Conservation (phyloP, 1,140 invertebrate genomes). For the Homarus americanus region DNA sequence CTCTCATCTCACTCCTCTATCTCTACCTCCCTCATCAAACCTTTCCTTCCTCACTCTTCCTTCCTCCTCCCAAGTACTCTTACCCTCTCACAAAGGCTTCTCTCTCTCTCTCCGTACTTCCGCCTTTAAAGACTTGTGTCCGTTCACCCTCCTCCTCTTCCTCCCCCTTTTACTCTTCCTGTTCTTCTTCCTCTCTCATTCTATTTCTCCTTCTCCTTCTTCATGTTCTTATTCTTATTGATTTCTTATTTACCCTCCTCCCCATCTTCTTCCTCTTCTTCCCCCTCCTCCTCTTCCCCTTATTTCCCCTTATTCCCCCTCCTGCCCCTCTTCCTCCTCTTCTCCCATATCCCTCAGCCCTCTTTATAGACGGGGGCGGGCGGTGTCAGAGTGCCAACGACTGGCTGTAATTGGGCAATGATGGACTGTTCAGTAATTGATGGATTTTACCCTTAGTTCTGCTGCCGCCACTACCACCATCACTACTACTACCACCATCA, state of each 20-base stretch:
- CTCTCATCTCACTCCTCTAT: background rate
- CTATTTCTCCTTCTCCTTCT: background rate
- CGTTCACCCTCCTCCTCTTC: background rate
- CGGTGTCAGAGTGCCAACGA: constrained; percentile 29
- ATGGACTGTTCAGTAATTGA: constrained; percentile 32
- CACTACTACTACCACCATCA: no score
- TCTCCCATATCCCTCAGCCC: background rate
- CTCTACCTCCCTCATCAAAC: background rate
- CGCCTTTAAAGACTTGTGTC: background rate
- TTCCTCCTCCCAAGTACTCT: background rate
- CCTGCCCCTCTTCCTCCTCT: background rate
- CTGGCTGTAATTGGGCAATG: constrained; percentile 39
- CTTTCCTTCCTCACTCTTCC: background rate
- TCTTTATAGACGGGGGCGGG: background rate
- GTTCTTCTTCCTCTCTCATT: background rate
- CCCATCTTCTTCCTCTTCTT: background rate
- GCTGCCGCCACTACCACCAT: no score
- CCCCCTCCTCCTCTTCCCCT: background rate
- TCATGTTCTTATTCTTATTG: no score
- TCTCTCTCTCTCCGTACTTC: background rate
- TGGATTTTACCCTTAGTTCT: background rate
- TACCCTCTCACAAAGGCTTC: background rate
- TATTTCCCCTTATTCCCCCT: background rate
- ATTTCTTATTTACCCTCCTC: background rate
- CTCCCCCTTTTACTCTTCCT: background rate